Percentiles rank a stretch among this genome's conserved stretches.
phyloP scores from a whole-genome alignment of 2,113 vertebrate genomes.

The Nycticorax nycticorax region DNA sequence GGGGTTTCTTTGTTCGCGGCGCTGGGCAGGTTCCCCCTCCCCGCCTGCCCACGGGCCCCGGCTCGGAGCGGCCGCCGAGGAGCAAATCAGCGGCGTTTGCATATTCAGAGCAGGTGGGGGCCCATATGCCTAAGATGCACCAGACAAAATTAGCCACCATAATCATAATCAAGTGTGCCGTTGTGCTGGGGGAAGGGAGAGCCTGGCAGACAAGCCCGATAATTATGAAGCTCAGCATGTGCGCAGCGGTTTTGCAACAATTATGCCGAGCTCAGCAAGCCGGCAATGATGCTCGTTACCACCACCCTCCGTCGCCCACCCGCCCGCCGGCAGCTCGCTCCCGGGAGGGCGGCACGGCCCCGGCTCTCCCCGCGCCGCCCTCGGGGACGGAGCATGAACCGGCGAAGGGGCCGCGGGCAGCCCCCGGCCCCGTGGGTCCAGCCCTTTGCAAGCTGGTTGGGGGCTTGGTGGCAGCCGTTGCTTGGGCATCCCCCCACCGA shows the following conservation, averaged over 20 bases:
- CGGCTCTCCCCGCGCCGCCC: accelerated
- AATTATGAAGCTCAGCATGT: constrained; percentile 49
- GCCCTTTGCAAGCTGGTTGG: background rate
- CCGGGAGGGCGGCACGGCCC: background rate
- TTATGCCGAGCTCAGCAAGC: constrained; percentile 35
- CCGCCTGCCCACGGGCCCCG: background rate
- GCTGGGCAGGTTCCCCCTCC: constrained; percentile 15
- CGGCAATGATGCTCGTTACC: background rate
- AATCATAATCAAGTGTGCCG: constrained; percentile 43
- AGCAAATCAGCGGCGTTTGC: constrained; percentile 69
- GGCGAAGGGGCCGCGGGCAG: too few relatives aligned
- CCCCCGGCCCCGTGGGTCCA: accelerated
- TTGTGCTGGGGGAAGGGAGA: constrained; percentile 11
- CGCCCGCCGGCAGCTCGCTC: background rate
- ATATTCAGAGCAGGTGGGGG: constrained; percentile 77
- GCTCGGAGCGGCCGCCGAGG: constrained; percentile 8
- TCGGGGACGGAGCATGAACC: accelerated
- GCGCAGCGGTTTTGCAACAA: background rate
- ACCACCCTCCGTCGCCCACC: background rate
- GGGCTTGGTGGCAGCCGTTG: accelerated
- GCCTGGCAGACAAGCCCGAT: constrained; percentile 28
- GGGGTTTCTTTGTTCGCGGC: constrained; percentile 40
- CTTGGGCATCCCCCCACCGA: accelerated
- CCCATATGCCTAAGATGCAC: constrained; percentile 71
- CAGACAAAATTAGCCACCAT: constrained; percentile 58